These are phyloP conservation scores for Cosmopolites sordidus DNA, from an alignment of 2,888 invertebrate species.

Conservation along the genomic window DNA sequence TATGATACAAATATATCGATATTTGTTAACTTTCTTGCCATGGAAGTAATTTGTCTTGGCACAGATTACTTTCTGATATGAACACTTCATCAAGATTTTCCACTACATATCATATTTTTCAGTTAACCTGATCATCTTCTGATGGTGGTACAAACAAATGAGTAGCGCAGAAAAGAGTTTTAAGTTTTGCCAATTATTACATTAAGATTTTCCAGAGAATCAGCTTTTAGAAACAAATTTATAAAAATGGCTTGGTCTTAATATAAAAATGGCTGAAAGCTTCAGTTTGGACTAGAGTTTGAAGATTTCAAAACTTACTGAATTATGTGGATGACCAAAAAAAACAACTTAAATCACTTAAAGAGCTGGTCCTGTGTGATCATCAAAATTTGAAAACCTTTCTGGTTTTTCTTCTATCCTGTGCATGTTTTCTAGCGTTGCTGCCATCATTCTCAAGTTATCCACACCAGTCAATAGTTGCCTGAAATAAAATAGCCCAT, in stretches of 20 bases:
- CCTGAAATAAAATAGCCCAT: constrained; percentile 45
- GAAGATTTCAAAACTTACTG: not conserved
- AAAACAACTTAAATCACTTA: constrained; percentile 19
- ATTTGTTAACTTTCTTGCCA: too few relatives aligned
- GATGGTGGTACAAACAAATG: too few relatives aligned
- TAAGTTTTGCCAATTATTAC: too few relatives aligned
- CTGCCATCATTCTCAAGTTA: constrained; percentile 62
- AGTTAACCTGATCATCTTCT: too few relatives aligned
- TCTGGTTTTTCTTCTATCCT: constrained; percentile 52
- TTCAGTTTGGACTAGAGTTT: not conserved
- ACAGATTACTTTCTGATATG: too few relatives aligned
- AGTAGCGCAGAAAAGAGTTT: too few relatives aligned
- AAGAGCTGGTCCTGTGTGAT: constrained; percentile 52
- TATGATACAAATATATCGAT: too few relatives aligned
- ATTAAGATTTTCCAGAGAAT: too few relatives aligned
- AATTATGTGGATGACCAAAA: not conserved
- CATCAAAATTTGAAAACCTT: constrained; percentile 50
- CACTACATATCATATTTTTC: too few relatives aligned
- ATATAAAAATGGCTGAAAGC: not conserved
- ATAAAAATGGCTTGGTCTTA: not conserved
- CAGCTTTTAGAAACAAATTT: too few relatives aligned
- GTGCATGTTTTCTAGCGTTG: constrained; percentile 58
- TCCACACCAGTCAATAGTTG: constrained; percentile 64
- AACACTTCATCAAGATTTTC: too few relatives aligned
- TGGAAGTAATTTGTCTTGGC: too few relatives aligned